Percentiles rank a stretch among this genome's conserved stretches.
These are phyloP conservation scores for Simalia tracyae DNA, from an alignment of 2,797 vertebrate genomes.

Conservation along the genomic window DNA sequence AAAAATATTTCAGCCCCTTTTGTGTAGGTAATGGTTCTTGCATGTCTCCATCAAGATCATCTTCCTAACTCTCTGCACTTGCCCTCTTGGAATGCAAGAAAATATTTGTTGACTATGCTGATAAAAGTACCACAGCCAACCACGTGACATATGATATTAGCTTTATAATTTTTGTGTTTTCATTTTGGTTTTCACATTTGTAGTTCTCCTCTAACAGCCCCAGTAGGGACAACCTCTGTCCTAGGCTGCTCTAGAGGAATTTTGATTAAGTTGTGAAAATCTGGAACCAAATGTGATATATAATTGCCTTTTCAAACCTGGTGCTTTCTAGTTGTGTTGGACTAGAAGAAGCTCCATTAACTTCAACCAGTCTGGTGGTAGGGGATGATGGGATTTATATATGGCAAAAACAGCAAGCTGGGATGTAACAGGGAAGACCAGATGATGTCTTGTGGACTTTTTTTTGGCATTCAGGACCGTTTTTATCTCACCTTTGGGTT, in stretches of 20 bases:
- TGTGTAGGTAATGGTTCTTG: too few species aligned
- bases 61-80: too few species aligned
- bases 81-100: too few species aligned
- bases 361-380: neutral
- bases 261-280: neutral
- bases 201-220: neutral
- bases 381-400: neutral
- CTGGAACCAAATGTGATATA: too few species aligned
- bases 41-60: too few species aligned
- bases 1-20: too few species aligned
- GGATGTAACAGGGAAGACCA: neutral
- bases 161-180: neutral
- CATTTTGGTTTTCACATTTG: neutral
- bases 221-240: neutral
- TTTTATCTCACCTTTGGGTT: neutral
- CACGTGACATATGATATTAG: too few species aligned
- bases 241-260: neutral
- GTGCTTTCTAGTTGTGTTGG: neutral
- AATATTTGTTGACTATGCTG: too few species aligned
- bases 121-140: too few species aligned
- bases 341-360: neutral
- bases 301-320: neutral
- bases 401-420: neutral
- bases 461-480: neutral
- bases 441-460: neutral